phyloP scores from a whole-genome alignment of 2,888 invertebrate genomes.

The Lycaena phlaeas region DNA sequence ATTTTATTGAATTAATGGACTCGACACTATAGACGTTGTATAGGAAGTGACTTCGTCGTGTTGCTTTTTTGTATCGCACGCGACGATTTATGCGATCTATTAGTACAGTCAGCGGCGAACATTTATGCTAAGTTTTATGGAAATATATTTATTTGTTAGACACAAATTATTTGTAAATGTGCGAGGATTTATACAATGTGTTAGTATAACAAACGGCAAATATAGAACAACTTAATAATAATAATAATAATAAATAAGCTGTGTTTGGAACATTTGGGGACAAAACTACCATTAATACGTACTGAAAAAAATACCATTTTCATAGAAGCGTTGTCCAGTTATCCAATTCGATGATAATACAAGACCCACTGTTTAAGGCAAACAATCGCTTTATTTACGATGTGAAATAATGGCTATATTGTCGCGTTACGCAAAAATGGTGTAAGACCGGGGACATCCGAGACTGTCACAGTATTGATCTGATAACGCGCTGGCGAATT shows the following conservation, averaged over 20 bases:
- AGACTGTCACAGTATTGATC: constrained; percentile 14
- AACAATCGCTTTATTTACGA: constrained; percentile 42
- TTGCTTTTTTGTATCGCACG: constrained; percentile 17
- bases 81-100: constrained; percentile 11
- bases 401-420: constrained; percentile 25
- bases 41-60: constrained; percentile 33
- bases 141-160: background rate
- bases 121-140: background rate
- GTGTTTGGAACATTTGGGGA: too few relatives aligned
- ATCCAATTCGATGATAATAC: too few relatives aligned
- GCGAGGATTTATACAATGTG: too few relatives aligned
- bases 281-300: too few relatives aligned
- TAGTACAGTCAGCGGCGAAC: background rate
- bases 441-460: constrained; percentile 20
- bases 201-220: too few relatives aligned
- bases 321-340: too few relatives aligned
- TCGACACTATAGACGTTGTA: too few relatives aligned
- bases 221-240: too few relatives aligned
- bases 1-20: constrained; percentile 57
- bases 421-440: constrained; percentile 28
- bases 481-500: constrained; percentile 15
- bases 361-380: constrained; percentile 32
- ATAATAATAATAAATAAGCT: too few relatives aligned
- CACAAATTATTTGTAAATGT: too few relatives aligned
- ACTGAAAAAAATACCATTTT: too few relatives aligned